Evolutionary conservation across 2,797 vertebrate species (phyloP), one percentile per base, ranked within the genome.

Genomic region (Hoplostethus atlanticus): DNA sequence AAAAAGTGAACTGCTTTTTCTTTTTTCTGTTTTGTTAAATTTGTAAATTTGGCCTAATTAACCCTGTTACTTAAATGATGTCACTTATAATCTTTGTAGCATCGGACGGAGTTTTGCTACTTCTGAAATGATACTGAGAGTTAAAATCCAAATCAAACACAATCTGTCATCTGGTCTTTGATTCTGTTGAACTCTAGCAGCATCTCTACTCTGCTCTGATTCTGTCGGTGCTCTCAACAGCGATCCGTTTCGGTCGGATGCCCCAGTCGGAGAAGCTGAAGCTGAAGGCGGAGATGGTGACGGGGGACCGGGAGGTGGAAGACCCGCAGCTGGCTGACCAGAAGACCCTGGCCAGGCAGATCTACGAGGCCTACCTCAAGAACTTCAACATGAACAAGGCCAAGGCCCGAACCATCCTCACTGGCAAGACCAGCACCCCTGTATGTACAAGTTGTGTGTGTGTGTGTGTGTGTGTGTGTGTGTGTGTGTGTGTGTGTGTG

Each of bases 371-470:
- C 84, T 99, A 99, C 93, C 88, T 98, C 92, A 98, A 97, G 94
- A 99, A 97, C 92, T 99, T 99, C 93, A 98, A 95, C 86, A 99
- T 99, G 97, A 99, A 97, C 95, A 99, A 99, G 91, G 93, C 96
- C 84, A 99, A 99, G 92, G 97, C 98, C 70, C 93, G 97, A 46
- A 95, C 96, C 85, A 96, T 99, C 84, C 96, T 99, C 53, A 97
- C 96, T 0, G 98, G 98, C 81, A 99, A 98, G 91, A 95, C 97
- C 86, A 96, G 88, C 93, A 97, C 94, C 80, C 96, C 97, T 79
- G 98, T 99, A 96, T 88, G 97, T 77, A 53, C 70, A n/a, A 78
- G 71, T 1, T 86, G 53, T 17, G 34, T 71, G 54, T 48, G 5
- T 65, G 65, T 30, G 21, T 2, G 30, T 3, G 61, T 36, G 13